Percentiles rank a stretch among this genome's conserved stretches.
Conservation (phyloP, 1,140 invertebrate species). For the Cydia amplana region DNA sequence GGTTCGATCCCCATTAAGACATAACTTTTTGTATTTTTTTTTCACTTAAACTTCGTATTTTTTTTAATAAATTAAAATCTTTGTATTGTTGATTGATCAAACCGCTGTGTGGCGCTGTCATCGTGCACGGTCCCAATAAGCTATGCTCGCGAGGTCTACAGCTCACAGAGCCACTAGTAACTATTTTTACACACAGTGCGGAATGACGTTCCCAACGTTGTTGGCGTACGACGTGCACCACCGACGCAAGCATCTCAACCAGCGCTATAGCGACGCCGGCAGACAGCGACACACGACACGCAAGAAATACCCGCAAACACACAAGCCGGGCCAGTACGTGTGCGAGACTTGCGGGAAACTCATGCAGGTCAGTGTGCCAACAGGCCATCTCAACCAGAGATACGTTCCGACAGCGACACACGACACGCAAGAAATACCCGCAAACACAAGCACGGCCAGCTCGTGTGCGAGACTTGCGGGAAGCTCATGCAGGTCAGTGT, state of each 20-base stretch:
- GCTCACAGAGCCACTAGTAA: no score
- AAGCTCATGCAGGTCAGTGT: neutral
- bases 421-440: neutral
- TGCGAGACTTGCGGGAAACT: conserved; percentile 19
- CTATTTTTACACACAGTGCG: neutral
- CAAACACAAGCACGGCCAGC: neutral
- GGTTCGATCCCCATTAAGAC: no score
- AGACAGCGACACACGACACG: neutral
- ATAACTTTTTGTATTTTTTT: no score
- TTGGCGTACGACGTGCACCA: conserved; percentile 2
- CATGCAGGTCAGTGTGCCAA: neutral
- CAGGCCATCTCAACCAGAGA: neutral
- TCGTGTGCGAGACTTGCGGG: conserved; percentile 17
- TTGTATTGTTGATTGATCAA: no score
- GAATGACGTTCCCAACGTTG: neutral
- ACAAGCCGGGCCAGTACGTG: neutral
- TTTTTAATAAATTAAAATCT: no score
- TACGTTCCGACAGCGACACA: neutral
- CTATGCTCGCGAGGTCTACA: no score
- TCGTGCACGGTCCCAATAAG: no score
- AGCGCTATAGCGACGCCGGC: neutral
- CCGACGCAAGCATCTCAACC: neutral
- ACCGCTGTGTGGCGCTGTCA: no score
- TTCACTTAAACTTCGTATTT: no score
- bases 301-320: neutral